Evolutionary conservation across 64 coral and sea anemone species (phyloP), one percentile per base, ranked within the genome.

Genomic region (Acropora tenuis): DNA sequence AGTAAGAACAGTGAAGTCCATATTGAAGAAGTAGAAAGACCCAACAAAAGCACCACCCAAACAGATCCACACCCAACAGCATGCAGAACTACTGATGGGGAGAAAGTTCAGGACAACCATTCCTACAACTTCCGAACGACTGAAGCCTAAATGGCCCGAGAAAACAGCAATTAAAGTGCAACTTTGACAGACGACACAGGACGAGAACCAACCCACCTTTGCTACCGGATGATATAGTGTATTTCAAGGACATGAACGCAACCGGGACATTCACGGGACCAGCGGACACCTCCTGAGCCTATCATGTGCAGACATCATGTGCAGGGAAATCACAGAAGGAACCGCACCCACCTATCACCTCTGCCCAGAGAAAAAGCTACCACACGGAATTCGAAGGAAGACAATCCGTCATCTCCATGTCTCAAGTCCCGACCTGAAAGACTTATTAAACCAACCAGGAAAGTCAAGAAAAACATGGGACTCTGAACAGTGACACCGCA

Each of bases 11-110:
- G 48, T 59, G 20, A 87, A 93, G 50, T 73, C 18, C 17, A 7
- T 88, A 16, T 67, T 92, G 5, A 88, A 88, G 49, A 93, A 88
- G 42, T 47, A n/a, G 8, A 75, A 93, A 83, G 86, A 89, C 80
- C 71, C 77, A 48, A 13, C 18, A 12, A 69, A 61, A 47, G 80
- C 59, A 48, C 75, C 90, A 44, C 47, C 86, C 93, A 5, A 86
- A 94, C 73, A 48, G 87, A 86, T 47, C 79, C 9, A 94, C 87
- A 30, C 6, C 87, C 88, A 53, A 61, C 90, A 3, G 87, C 74
- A 4, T 72, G 65, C 86, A 17, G 87, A 94, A 19, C 87, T 94
- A 49, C 47, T 78, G 12, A 80, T 94, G 59, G 80, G 88, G 2
- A 46, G 77, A 11, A 93, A 82, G 48, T 18, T 93, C 13, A 49